Conservation (phyloP, 2,797 vertebrate species). For the Ceyx erithaca region DNA sequence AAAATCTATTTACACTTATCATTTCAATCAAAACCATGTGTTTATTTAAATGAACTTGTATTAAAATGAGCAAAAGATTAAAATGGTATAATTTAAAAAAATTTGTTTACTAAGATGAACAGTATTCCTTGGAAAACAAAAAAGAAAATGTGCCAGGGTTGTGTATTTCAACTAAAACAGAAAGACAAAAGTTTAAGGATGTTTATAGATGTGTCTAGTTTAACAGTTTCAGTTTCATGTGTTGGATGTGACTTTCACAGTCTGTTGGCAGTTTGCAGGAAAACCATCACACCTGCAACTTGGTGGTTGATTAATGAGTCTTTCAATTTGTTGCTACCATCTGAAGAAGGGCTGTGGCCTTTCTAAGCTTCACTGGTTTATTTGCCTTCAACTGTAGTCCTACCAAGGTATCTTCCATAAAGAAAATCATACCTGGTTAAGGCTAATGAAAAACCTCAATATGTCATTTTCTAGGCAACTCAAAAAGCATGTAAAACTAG, state of each 20-base stretch:
- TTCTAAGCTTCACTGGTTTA: conserved; percentile 94
- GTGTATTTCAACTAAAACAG: background rate
- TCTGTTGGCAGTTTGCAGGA: conserved; percentile 93
- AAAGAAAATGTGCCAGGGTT: background rate
- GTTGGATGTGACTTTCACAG: conserved; percentile 99
- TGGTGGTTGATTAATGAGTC: conserved; percentile 97
- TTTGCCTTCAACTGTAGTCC: conserved; percentile 85
- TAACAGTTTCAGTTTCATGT: conserved; percentile 89
- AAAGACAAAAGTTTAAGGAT: conserved; percentile 64
- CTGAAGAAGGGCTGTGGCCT: conserved; percentile 91
- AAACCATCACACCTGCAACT: conserved; percentile 98
- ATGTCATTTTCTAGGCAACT: conserved; percentile 90
- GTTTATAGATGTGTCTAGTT: conserved; percentile 78
- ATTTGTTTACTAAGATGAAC: background rate
- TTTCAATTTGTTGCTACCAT: conserved; percentile 91
- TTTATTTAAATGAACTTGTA: background rate
- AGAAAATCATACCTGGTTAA: conserved; percentile 88
- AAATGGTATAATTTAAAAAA: background rate
- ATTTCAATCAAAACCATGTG: background rate
- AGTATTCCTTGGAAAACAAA: background rate
- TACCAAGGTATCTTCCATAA: conserved; percentile 82
- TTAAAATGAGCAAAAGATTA: background rate
- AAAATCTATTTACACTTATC: background rate
- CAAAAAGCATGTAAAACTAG: conserved; percentile 88
- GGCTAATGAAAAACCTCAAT: conserved; percentile 93